Evolutionary conservation across 1,140 invertebrate species (phyloP).

Genomic region (Danaus melanippus): DNA sequence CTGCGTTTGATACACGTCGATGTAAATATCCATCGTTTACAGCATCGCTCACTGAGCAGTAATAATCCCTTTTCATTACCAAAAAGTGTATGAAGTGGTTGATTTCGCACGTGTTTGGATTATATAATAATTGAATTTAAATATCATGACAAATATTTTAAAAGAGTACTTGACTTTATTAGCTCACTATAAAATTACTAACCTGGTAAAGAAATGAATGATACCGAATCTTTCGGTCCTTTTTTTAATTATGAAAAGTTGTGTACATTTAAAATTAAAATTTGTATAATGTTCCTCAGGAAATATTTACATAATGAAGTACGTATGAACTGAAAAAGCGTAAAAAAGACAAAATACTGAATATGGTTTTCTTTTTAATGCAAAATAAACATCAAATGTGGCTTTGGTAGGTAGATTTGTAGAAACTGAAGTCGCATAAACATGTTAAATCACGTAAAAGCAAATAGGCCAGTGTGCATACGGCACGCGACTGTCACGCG

Average conservation of each 20-base stretch:
- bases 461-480: conserved; percentile 39
- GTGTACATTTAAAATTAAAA: too few relatives aligned
- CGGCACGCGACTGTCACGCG: conserved; percentile 37
- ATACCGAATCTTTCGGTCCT: too few relatives aligned
- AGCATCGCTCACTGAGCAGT: conserved; percentile 19
- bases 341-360: background rate
- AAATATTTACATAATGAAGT: too few relatives aligned
- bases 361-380: background rate
- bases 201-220: too few relatives aligned
- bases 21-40: conserved; percentile 3
- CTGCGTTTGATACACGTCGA: background rate
- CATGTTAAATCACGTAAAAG: conserved; percentile 61
- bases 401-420: background rate
- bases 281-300: too few relatives aligned
- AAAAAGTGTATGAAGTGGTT: conserved; percentile 17
- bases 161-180: too few relatives aligned
- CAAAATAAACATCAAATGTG: background rate
- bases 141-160: conserved; percentile 4
- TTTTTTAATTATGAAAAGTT: too few relatives aligned
- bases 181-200: too few relatives aligned
- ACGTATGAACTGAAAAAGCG: too few relatives aligned
- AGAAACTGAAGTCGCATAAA: conserved; percentile 36
- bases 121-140: conserved; percentile 4
- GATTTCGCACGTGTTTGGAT: conserved; percentile 22
- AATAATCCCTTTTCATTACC: conserved; percentile 30